Evolutionary conservation across 2,888 invertebrate species (phyloP).

Genomic region (Tipula unca): DNA sequence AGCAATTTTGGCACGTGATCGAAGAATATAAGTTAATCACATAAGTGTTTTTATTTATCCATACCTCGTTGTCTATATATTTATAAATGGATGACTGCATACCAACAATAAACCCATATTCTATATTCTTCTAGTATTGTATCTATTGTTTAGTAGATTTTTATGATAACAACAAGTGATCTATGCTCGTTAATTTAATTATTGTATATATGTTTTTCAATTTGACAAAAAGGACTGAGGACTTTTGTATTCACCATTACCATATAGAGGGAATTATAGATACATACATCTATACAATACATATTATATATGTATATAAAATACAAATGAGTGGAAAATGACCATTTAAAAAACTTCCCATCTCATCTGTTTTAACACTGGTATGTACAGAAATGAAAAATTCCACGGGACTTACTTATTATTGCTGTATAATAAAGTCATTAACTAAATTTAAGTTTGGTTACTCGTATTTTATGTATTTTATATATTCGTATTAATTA

Average conservation of each 20-base stretch:
- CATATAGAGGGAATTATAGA: background rate
- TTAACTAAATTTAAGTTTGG: background rate
- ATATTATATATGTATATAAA: background rate
- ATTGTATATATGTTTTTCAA: background rate
- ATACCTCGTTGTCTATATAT: background rate
- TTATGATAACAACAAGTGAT: background rate
- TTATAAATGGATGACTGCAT: background rate
- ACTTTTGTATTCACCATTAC: background rate
- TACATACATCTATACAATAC: background rate
- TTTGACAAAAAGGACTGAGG: background rate
- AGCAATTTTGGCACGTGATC: slow-evolving; percentile 24
- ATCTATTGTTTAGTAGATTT: slow-evolving; percentile 3
- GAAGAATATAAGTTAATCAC: slow-evolving; percentile 26
- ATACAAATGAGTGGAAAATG: background rate
- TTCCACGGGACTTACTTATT: background rate
- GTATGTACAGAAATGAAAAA: background rate
- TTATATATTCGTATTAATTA: slow-evolving; percentile 1
- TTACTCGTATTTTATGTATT: background rate
- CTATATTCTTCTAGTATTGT: background rate
- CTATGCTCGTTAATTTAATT: background rate
- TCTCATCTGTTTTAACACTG: background rate
- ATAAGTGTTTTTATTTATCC: slow-evolving; percentile 24
- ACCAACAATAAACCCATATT: background rate
- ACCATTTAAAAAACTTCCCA: background rate
- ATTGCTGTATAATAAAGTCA: background rate